Percentiles rank a stretch among this genome's conserved stretches.
These are phyloP conservation scores for Eriocheir sinensis DNA, from an alignment of 1,140 invertebrate species.

Conservation along the genomic window DNA sequence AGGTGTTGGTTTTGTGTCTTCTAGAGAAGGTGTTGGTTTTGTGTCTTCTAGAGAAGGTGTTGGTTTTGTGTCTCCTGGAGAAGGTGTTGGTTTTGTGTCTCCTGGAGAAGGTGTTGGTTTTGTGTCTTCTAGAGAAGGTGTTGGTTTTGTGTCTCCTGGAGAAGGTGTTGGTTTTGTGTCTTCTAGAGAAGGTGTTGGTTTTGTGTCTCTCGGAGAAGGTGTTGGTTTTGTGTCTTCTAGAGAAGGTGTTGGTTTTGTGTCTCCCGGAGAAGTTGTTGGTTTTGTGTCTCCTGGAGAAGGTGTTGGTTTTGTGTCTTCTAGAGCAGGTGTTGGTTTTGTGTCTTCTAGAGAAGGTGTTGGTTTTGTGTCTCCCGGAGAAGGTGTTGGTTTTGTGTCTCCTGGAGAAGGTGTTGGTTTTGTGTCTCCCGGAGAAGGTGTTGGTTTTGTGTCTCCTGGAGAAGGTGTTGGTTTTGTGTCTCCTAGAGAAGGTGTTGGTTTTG, in stretches of 20 bases:
- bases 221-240: not conserved
- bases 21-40: not conserved
- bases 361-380: no score
- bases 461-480: slow-evolving; percentile 40
- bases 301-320: slow-evolving; percentile 47
- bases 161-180: slow-evolving; percentile 36
- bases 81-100: not conserved
- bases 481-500: slow-evolving; percentile 26
- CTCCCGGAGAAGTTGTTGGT: not conserved
- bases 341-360: no score
- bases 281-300: not conserved
- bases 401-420: no score
- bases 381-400: no score
- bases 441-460: not conserved
- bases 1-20: slow-evolving; percentile 33
- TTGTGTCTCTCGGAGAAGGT: slow-evolving; percentile 1
- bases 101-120: slow-evolving; percentile 37
- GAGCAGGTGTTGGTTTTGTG: slow-evolving; percentile 27
- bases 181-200: slow-evolving; percentile 47
- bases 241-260: not conserved
- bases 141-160: slow-evolving; percentile 39
- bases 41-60: slow-evolving; percentile 37
- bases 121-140: slow-evolving; percentile 38
- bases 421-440: not conserved
- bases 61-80: slow-evolving; percentile 12